Conservation (phyloP, 2,888 invertebrate species). For the Andrena hattorfiana region DNA sequence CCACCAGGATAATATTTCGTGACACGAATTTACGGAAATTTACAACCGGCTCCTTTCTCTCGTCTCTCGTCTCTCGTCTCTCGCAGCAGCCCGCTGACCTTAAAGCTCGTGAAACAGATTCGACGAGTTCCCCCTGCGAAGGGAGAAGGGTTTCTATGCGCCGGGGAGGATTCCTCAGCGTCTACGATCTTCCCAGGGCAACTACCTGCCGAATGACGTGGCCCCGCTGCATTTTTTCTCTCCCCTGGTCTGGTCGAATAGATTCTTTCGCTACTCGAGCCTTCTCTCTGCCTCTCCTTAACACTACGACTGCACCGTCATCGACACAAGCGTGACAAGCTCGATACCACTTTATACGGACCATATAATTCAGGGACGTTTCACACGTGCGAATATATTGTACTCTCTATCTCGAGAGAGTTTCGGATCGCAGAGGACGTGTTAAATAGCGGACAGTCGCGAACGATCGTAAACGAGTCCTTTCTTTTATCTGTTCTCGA, state of each 20-base stretch:
- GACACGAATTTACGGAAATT: conserved; percentile 60
- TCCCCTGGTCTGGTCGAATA: conserved; percentile 23
- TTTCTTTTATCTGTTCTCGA: not conserved
- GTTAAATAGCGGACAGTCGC: not conserved
- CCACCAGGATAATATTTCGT: conserved; percentile 46
- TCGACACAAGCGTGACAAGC: not conserved
- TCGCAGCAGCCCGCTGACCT: conserved; percentile 44
- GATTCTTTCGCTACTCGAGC: not conserved
- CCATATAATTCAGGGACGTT: too few species aligned
- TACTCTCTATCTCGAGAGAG: too few species aligned
- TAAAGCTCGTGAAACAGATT: conserved; percentile 53
- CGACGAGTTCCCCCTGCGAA: conserved; percentile 37
- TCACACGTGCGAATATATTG: too few species aligned
- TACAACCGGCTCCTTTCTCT: conserved; percentile 48
- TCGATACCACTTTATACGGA: not conserved
- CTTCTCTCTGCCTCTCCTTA: not conserved
- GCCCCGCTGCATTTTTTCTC: conserved; percentile 53
- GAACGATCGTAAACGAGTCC: conserved; percentile 6
- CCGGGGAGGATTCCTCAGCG: conserved; percentile 63
- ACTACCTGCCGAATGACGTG: conserved; percentile 72
- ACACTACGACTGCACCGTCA: not conserved
- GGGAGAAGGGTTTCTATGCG: conserved; percentile 28
- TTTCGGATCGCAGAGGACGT: not conserved
- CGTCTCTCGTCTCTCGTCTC: conserved; percentile 16
- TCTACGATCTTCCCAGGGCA: conserved; percentile 63